A percentile compares a stretch with the other conserved stretches of the same genome.
Evolutionary conservation across 2,888 invertebrate species (phyloP).

Genomic region (Ferrisia virgata): DNA sequence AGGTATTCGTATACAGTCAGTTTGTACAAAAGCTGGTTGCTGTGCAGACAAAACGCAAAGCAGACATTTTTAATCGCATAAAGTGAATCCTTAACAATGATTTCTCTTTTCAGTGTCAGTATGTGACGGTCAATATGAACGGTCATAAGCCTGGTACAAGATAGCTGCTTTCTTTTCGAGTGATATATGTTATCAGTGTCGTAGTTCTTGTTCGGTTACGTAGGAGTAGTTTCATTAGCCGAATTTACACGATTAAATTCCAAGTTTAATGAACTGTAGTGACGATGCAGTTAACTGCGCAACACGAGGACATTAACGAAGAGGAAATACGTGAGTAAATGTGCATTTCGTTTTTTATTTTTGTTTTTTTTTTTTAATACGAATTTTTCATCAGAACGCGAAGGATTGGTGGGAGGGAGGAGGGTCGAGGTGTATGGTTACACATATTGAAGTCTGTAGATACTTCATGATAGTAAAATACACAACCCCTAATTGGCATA

Average conservation of each 20-base stretch:
- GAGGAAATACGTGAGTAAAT: not conserved
- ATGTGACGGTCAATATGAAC: constrained; percentile 34
- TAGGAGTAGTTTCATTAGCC: not conserved
- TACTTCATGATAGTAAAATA: too few species aligned
- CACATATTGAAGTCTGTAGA: too few species aligned
- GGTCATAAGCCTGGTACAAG: not conserved
- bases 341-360: not conserved
- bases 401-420: too few species aligned
- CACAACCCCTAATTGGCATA: too few species aligned
- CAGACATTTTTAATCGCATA: constrained; percentile 31
- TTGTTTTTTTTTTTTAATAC: too few species aligned
- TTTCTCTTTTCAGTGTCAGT: constrained; percentile 31
- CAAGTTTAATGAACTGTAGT: not conserved
- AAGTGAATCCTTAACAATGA: constrained; percentile 33
- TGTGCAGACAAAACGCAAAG: not conserved
- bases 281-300: not conserved
- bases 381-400: too few species aligned
- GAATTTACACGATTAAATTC: constrained; percentile 3
- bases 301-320: not conserved
- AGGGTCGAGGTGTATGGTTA: too few species aligned
- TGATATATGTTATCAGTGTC: not conserved
- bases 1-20: not conserved
- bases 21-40: not conserved
- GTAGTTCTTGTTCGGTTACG: not conserved
- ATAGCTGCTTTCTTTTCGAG: not conserved